Conservation (phyloP, 2,888 invertebrate species). For the Rapana venosa region DNA sequence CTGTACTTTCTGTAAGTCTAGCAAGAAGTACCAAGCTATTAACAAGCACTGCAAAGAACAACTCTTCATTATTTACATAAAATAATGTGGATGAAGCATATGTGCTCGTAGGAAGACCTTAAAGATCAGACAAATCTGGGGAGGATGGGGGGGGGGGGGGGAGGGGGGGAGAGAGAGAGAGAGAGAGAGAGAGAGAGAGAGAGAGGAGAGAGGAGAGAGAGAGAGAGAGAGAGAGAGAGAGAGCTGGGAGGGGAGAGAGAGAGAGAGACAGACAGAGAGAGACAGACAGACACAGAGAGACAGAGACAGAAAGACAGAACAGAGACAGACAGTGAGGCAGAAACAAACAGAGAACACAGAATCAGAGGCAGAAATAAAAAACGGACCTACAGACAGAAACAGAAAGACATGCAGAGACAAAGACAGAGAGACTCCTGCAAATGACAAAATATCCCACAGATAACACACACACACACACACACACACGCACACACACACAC, state of each 20-base stretch:
- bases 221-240: neutral
- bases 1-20: too few relatives aligned
- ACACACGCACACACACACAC: conserved; percentile 18
- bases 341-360: neutral
- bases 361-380: neutral
- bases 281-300: neutral
- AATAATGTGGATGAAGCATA: too few relatives aligned
- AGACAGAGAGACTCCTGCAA: neutral
- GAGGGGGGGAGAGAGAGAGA: neutral
- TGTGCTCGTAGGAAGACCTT: too few relatives aligned
- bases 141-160: neutral
- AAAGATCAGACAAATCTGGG: neutral
- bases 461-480: neutral
- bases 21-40: too few relatives aligned
- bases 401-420: neutral
- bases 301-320: too few relatives aligned
- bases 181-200: neutral
- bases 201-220: too few relatives aligned
- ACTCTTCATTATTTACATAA: too few relatives aligned
- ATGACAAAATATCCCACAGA: neutral
- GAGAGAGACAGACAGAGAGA: neutral
- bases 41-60: too few relatives aligned
- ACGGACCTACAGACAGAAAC: neutral
- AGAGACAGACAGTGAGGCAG: neutral
- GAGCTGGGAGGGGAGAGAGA: neutral